Conservation (phyloP, 2,113 vertebrate species). For the Scytalopus superciliaris region DNA sequence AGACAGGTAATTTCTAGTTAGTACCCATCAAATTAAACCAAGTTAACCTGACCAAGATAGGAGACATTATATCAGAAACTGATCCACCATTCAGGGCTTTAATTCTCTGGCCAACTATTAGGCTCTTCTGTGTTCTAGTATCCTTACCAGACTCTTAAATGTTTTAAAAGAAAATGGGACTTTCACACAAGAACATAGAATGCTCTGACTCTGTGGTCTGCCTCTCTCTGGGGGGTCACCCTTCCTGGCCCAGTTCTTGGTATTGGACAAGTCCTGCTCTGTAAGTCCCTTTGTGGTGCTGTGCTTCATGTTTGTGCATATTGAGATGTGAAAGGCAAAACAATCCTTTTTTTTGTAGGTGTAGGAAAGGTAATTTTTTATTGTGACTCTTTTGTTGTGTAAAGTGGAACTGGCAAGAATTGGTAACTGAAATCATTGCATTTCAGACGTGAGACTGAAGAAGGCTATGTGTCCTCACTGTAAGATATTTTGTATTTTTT, state of each 20-base stretch:
- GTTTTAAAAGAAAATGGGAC: background rate
- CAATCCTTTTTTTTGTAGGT: background rate
- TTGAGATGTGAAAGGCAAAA: background rate
- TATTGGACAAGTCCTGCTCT: background rate
- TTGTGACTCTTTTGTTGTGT: background rate
- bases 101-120: background rate
- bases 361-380: background rate
- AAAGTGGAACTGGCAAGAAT: background rate
- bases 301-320: background rate
- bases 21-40: background rate
- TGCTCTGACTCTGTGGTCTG: background rate
- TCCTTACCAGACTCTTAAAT: background rate
- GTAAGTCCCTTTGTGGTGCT: background rate
- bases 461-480: background rate
- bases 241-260: background rate
- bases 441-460: background rate
- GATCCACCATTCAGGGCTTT: background rate
- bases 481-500: constrained; percentile 12
- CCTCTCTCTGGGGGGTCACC: no score
- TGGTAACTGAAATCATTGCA: background rate
- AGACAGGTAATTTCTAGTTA: constrained; percentile 17
- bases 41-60: background rate
- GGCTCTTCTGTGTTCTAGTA: background rate
- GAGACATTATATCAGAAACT: background rate
- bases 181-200: background rate